Conservation (phyloP, 2,888 invertebrate genomes). For the Keiferia lycopersicella region DNA sequence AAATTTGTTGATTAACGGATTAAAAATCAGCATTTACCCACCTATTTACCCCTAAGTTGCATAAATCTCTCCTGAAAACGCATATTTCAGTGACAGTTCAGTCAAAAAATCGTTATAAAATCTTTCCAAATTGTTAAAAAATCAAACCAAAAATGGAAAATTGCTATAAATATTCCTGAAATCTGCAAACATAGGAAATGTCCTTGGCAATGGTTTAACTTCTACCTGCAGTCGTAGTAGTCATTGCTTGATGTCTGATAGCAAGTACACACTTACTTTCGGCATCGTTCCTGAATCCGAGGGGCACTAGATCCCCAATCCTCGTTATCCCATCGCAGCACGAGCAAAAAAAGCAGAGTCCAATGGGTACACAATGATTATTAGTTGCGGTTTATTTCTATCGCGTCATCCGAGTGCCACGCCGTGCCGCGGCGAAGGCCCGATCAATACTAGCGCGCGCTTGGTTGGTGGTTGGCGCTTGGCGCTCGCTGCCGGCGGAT, state of each 20-base stretch:
- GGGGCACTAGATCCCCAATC: slow-evolving; percentile 44
- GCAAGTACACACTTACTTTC: slow-evolving; percentile 59
- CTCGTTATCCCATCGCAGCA: slow-evolving; percentile 47
- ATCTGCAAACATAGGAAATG: slow-evolving; percentile 24
- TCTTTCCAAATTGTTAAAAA: neutral
- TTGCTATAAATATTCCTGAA: neutral
- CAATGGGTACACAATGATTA: neutral
- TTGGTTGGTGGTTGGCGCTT: slow-evolving; percentile 31
- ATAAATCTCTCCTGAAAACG: neutral
- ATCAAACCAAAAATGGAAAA: neutral
- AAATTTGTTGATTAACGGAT: neutral
- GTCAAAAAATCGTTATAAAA: neutral
- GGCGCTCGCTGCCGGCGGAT: slow-evolving; percentile 59
- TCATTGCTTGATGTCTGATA: neutral
- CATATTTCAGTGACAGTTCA: neutral
- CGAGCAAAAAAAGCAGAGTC: neutral
- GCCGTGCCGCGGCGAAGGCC: slow-evolving; percentile 65
- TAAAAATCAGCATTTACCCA: neutral
- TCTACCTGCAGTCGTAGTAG: slow-evolving; percentile 55
- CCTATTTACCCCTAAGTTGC: neutral
- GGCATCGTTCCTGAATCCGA: slow-evolving; percentile 55
- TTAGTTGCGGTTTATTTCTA: slow-evolving; percentile 21
- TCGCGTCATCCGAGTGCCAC: slow-evolving; percentile 52
- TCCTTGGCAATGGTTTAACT: slow-evolving; percentile 53
- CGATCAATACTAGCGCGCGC: slow-evolving; percentile 71